These are phyloP conservation scores for Carlito syrichta DNA, from an alignment of 2,113 vertebrate species.

Conservation along the genomic window DNA sequence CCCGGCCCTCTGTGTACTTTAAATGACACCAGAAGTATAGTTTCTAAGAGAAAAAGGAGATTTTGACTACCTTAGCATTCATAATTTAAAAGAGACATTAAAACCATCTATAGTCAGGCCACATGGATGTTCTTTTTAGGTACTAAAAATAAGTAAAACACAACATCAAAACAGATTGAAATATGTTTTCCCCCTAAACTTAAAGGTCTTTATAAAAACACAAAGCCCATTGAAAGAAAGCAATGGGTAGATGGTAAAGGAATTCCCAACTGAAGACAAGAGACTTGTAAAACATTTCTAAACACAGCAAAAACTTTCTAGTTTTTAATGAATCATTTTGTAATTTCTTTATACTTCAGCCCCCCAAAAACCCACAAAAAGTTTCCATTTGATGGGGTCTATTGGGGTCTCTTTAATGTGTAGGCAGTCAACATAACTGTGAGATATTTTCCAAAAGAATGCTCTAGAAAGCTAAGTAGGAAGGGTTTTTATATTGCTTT, in stretches of 20 bases:
- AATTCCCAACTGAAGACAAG: slow-evolving; percentile 8
- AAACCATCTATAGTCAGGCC: background rate
- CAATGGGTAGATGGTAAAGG: background rate
- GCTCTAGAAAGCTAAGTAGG: background rate
- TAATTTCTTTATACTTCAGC: background rate
- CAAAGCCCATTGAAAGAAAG: background rate
- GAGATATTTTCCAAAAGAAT: slow-evolving; percentile 31
- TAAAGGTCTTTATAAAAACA: background rate
- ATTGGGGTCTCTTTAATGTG: background rate
- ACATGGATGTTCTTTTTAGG: background rate
- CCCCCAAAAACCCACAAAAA: background rate
- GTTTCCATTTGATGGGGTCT: background rate
- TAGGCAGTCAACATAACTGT: background rate
- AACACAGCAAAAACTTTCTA: background rate
- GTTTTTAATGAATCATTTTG: slow-evolving; percentile 38
- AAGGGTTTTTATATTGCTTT: background rate
- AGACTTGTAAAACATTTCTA: slow-evolving; percentile 1
- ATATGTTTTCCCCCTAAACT: background rate
- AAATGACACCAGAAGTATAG: slow-evolving; percentile 37
- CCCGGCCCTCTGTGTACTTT: background rate
- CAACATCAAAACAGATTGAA: background rate
- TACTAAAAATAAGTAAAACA: slow-evolving; percentile 22
- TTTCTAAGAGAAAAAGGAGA: background rate
- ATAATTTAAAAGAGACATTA: slow-evolving; percentile 7
- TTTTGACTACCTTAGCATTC: background rate